Evolutionary conservation across 1,140 invertebrate species (phyloP).

Genomic region (Psilanteris sp.): DNA sequence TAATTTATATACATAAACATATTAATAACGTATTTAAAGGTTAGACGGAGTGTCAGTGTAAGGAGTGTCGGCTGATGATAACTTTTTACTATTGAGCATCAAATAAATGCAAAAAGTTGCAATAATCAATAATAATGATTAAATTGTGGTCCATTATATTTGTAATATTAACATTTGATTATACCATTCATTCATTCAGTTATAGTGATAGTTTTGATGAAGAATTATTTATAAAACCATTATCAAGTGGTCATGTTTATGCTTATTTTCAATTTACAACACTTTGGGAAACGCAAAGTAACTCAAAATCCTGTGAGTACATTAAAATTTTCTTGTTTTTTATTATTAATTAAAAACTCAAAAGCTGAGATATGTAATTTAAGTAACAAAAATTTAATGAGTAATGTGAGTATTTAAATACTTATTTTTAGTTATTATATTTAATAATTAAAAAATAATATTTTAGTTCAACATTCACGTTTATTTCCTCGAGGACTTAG

Average conservation of each 20-base stretch:
- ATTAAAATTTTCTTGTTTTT: too few species aligned
- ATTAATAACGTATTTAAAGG: too few species aligned
- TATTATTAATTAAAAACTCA: too few species aligned
- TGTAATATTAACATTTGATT: slow-evolving; percentile 36
- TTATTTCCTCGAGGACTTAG: slow-evolving; percentile 94
- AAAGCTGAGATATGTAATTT: too few species aligned
- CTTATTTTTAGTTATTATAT: slow-evolving; percentile 11
- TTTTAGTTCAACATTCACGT: slow-evolving; percentile 89
- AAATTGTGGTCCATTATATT: slow-evolving; percentile 27
- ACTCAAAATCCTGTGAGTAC: slow-evolving; percentile 82
- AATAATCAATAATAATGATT: slow-evolving; percentile 41
- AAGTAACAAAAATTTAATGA: too few species aligned
- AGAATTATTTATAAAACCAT: slow-evolving; percentile 89
- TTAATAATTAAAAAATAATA: slow-evolving; percentile 43
- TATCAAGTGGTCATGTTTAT: slow-evolving; percentile 88
- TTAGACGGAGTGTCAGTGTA: too few species aligned
- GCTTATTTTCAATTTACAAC: slow-evolving; percentile 93
- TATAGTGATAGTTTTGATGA: slow-evolving; percentile 86
- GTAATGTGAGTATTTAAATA: background rate
- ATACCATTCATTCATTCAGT: slow-evolving; percentile 33
- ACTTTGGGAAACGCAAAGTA: slow-evolving; percentile 83
- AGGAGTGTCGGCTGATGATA: too few species aligned
- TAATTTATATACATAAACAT: too few species aligned
- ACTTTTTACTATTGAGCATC: too few species aligned
- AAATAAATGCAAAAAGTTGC: slow-evolving; percentile 29